phyloP scores from a whole-genome alignment of 2,888 invertebrate species.

The Tyria jacobaeae region DNA sequence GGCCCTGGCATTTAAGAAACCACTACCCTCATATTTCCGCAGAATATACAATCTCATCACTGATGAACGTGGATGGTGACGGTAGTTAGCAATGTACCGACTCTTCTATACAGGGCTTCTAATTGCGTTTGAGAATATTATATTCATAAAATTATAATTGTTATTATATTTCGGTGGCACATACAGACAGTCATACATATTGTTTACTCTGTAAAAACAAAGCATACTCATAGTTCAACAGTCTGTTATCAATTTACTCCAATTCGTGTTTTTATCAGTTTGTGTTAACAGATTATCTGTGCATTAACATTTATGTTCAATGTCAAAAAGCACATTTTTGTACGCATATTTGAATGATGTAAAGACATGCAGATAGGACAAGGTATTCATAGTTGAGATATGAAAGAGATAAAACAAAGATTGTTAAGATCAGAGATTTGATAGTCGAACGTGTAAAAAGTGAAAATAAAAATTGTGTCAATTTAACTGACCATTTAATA shows the following conservation, averaged over 20 bases:
- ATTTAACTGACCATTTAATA: too few relatives aligned
- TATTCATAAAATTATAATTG: too few relatives aligned
- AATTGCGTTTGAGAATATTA: too few relatives aligned
- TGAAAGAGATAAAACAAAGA: not conserved
- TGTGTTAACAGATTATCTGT: slow-evolving; percentile 43
- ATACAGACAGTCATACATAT: not conserved
- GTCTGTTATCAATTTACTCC: slow-evolving; percentile 55
- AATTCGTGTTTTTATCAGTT: slow-evolving; percentile 52
- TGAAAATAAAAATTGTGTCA: too few relatives aligned
- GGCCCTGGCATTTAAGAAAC: too few relatives aligned
- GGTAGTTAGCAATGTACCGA: too few relatives aligned
- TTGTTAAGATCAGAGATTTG: not conserved
- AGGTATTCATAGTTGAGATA: not conserved
- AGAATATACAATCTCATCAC: too few relatives aligned
- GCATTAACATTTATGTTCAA: slow-evolving; percentile 43
- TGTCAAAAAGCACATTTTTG: slow-evolving; percentile 57
- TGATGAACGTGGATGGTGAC: too few relatives aligned
- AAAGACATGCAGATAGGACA: slow-evolving; percentile 4
- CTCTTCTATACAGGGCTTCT: too few relatives aligned
- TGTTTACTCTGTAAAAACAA: slow-evolving; percentile 16
- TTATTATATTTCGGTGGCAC: not conserved
- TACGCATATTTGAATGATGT: slow-evolving; percentile 15
- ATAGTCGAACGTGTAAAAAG: too few relatives aligned
- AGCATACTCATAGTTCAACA: slow-evolving; percentile 27
- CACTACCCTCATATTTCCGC: too few relatives aligned